Base-by-base conservation (phyloP, 2,888 invertebrate species). In the Cheiracanthium punctorium region DNA sequence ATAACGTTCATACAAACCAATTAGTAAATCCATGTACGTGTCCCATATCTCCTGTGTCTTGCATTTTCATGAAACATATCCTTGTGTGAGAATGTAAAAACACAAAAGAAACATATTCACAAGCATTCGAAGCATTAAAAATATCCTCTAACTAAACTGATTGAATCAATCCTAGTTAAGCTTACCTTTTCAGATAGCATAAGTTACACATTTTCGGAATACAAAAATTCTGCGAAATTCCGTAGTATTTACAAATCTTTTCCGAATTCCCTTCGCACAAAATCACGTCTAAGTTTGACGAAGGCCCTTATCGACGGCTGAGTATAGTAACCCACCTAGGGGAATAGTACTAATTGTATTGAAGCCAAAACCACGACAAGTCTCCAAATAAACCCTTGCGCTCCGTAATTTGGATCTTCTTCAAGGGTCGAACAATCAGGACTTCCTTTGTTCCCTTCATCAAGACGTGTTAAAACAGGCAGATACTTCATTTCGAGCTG, bases 341-440 rank as follows among this genome's bases (percentile, higher is more conserved):
- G 84, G 84, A 85, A 69, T 74, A 48, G 30, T 48, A 73, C 77
- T 84, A 84, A 84, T 84, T 84, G 82, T 84, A 73, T 70, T 58
- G 77, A 14, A 65, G 28, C 30, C 24, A 37, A 73, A 77, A 84
- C 82, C 77, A 77, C 82, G 67, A 74, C 79, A 70, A 74, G 70
- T 32, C 79, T 71, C 79, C 71, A 58, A 84, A 84, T 77, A 77
- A 84, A 77, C 72, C 82, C 77, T 84, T 84, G 71, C 72, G 64
- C 41, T n/a, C 69, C 64, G 79, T 67, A 48, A 79, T 79, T 79
- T 72, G 52, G 79, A 73, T 69, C 74, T 58, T 77, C 77, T 84
- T 73, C 48, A 32, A 33, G 52, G 12, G 64, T 32, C 41, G 79
- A 85, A 79, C 85, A 80, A 86, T 86, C 85, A 86, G 71, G 71